Evolutionary conservation across 2,113 vertebrate species (phyloP), one percentile per base, ranked within the genome.

Genomic region (Tympanuchus pallidicinctus): DNA sequence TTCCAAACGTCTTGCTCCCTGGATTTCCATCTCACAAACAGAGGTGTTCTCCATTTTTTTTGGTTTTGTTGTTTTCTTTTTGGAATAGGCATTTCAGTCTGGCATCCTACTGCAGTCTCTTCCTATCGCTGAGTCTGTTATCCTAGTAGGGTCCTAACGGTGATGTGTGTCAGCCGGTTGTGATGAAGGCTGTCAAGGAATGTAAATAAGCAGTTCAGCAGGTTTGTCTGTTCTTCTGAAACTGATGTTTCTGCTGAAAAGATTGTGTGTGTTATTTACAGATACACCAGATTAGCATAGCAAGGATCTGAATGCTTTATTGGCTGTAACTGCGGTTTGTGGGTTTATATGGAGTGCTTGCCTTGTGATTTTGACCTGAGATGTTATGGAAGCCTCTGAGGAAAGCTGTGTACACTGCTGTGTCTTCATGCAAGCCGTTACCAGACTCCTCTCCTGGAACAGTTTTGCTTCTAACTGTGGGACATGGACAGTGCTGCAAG

Each of bases 211-310:
- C 27, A 10, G 54, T 76, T 89, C 27, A 27, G 60, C 80, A 69
- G 73, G 34, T 48, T 86, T 67, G 50, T 79, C n/a, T 43, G 30
- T 92, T 78, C 43, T 85, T 85, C 73, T 64, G 82, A 94, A 92
- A 64, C 45, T 38, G 60, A 50, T 66, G 60, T 88, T 86, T 90
- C 56, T 93, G 47, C 61, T 71, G 65, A 54, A 82, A 60, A 66
- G 16, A 30, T 36, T 45, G 57, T 66, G 50, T 90, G 69, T 79
- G 54, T 74, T 52, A 22, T 13, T 52, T 27, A 14, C 24, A 25
- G 57, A 13, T 78, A 6, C 6, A 43, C 10, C 17, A 47, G 11
- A 5, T 48, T 45, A 24, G 11, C 14, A 1, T 17, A 54, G 30
- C 21, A 56, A 43, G 76, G n/a, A 52, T 70, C 42, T 65, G 25